Conservation (phyloP, 2,113 vertebrate species). For the Pithys albifrons region DNA sequence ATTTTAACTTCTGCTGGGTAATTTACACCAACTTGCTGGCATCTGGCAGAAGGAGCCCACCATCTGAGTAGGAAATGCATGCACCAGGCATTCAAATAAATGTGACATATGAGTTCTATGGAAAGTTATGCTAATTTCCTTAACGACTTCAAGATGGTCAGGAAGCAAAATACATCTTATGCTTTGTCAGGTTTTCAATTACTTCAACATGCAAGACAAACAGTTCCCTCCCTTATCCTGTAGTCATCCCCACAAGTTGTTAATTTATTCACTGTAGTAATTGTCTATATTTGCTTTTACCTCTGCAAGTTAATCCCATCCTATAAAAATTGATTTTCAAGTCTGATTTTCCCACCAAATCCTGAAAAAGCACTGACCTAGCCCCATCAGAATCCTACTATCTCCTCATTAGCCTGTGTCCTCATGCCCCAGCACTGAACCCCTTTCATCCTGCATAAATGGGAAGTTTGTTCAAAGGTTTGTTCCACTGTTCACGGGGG, state of each 20-base stretch:
- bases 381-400: background rate
- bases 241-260: background rate
- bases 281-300: background rate
- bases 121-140: background rate
- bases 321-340: background rate
- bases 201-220: background rate
- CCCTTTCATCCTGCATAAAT: background rate
- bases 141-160: slow-evolving; percentile 26
- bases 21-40: background rate
- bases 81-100: background rate
- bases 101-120: background rate
- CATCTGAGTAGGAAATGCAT: background rate
- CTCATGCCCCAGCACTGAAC: rapidly evolving
- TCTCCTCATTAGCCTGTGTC: background rate
- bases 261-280: background rate
- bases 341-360: background rate
- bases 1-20: background rate
- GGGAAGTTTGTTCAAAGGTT: background rate
- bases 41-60: background rate
- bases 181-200: background rate
- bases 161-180: background rate
- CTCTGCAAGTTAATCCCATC: background rate
- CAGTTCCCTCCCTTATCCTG: background rate
- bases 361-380: background rate
- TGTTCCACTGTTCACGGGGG: background rate